phyloP scores from a whole-genome alignment of 2,888 invertebrate species.

The Clivina fossor region DNA sequence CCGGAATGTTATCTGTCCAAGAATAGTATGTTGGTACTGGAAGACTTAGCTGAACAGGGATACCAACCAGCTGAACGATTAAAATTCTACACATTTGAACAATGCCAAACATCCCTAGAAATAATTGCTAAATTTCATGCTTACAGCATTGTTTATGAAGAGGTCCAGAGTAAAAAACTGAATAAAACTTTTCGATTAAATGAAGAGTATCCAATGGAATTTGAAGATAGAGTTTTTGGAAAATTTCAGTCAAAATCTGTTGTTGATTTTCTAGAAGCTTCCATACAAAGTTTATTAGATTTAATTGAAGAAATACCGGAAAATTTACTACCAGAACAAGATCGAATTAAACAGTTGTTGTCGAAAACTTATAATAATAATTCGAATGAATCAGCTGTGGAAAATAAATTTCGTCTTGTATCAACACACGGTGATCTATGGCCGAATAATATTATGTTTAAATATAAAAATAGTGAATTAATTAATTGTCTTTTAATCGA shows the following conservation, averaged over 20 bases:
- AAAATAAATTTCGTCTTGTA: constrained; percentile 9
- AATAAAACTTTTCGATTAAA: constrained; percentile 5
- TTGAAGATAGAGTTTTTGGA: constrained; percentile 7
- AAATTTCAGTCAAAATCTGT: background rate
- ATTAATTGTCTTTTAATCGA: constrained; percentile 13
- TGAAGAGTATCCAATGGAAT: constrained; percentile 7
- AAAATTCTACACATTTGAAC: constrained; percentile 11
- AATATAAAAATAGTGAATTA: constrained; percentile 9
- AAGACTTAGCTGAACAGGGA: constrained; percentile 4
- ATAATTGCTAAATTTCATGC: constrained; percentile 23
- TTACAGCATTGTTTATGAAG: constrained; percentile 18
- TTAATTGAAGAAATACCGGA: constrained; percentile 17
- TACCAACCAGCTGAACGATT: constrained; percentile 7
- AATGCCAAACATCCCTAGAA: constrained; percentile 18
- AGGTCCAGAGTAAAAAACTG: constrained; percentile 6
- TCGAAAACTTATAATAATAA: background rate
- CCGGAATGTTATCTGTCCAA: constrained; percentile 17
- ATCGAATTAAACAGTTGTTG: constrained; percentile 4
- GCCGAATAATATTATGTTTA: constrained; percentile 23
- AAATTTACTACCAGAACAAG: constrained; percentile 4
- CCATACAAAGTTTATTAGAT: constrained; percentile 5
- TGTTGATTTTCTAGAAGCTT: constrained; percentile 8
- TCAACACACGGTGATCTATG: constrained; percentile 18
- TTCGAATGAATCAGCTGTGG: background rate
- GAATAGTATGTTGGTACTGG: constrained; percentile 21